A percentile compares a stretch with the other conserved stretches of the same genome.
Conservation (phyloP, 2,113 vertebrate species). For the Hypocryptadius cinnamomeus region DNA sequence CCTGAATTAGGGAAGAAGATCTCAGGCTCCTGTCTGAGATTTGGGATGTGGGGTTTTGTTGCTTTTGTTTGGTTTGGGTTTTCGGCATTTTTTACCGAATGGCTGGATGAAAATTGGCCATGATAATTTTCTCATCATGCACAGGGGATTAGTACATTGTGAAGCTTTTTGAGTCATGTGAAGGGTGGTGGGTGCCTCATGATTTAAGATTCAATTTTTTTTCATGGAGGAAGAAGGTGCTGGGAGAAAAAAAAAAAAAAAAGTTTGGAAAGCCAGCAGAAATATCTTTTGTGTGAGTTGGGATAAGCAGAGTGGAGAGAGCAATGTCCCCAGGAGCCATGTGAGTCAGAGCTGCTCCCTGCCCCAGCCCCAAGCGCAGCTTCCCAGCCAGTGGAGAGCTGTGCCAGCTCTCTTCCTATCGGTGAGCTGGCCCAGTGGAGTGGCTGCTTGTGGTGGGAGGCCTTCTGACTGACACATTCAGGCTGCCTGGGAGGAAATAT, state of each 20-base stretch:
- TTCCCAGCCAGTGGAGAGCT: neutral
- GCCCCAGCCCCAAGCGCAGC: neutral
- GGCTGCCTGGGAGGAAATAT: neutral
- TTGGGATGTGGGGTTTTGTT: neutral
- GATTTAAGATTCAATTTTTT: neutral
- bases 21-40: neutral
- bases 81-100: neutral
- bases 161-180: neutral
- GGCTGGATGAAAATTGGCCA: neutral
- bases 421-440: neutral
- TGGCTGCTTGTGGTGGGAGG: neutral
- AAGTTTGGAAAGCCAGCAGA: neutral
- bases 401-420: neutral
- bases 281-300: neutral
- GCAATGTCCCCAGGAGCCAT: accelerated
- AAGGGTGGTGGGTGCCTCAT: neutral
- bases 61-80: neutral
- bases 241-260: neutral
- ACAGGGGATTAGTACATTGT: neutral
- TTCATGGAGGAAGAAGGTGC: neutral
- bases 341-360: neutral
- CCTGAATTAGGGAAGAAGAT: neutral
- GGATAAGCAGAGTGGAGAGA: neutral
- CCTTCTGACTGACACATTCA: neutral
- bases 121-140: neutral